Evolutionary conservation across 2,113 vertebrate species (phyloP).

Genomic region (Cyanistes caeruleus): DNA sequence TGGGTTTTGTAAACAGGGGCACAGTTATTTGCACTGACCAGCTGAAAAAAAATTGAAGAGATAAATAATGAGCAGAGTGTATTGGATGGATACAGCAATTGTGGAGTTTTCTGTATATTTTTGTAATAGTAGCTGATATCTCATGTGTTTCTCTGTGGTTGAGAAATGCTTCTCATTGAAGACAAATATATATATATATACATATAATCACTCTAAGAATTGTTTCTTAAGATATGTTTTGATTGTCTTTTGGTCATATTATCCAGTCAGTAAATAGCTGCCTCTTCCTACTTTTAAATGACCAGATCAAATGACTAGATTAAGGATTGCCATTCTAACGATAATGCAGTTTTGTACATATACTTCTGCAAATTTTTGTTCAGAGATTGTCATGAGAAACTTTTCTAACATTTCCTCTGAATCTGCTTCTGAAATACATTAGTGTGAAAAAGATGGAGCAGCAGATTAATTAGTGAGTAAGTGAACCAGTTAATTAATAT

Average conservation of each 20-base stretch:
- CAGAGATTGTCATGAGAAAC: neutral
- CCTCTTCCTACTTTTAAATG: neutral
- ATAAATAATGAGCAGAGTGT: neutral
- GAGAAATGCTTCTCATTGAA: neutral
- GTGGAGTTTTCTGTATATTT: neutral
- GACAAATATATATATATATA: neutral
- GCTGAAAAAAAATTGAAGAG: neutral
- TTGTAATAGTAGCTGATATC: neutral
- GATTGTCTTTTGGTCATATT: neutral
- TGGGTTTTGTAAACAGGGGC: neutral
- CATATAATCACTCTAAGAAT: neutral
- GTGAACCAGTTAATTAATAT: constrained; percentile 74
- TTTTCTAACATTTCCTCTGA: constrained; percentile 30
- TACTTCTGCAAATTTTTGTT: neutral
- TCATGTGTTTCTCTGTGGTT: neutral
- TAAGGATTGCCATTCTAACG: neutral
- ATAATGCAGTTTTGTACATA: neutral
- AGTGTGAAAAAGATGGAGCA: constrained; percentile 50
- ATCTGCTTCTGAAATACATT: constrained; percentile 42
- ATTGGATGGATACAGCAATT: neutral
- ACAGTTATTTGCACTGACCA: neutral
- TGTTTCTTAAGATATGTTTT: neutral
- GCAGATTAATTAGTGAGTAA: constrained; percentile 74
- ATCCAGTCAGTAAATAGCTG: neutral
- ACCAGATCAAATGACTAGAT: neutral